Conservation (phyloP, 1,140 invertebrate genomes). For the Copidosoma floridanum region DNA sequence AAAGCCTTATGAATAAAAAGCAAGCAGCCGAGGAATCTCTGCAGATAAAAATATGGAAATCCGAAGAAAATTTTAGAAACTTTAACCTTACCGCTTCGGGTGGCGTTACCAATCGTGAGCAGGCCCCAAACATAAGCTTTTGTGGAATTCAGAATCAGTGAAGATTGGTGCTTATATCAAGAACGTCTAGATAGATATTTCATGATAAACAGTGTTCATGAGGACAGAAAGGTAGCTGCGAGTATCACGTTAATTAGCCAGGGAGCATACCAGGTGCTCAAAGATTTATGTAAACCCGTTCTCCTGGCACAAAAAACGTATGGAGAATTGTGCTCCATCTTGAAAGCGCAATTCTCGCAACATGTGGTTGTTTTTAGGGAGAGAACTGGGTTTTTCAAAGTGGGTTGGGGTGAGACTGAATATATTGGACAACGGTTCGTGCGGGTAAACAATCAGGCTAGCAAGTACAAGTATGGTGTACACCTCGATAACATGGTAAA, state of each 20-base stretch:
- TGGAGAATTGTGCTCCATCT: constrained; percentile 25
- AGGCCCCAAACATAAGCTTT: too few relatives aligned
- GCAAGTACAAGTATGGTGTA: constrained; percentile 26
- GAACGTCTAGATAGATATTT: too few relatives aligned
- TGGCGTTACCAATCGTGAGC: too few relatives aligned
- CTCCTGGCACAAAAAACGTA: constrained; percentile 22
- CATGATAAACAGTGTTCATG: constrained; percentile 22
- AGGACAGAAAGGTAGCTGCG: constrained; percentile 25
- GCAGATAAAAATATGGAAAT: too few relatives aligned
- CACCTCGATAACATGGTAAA: constrained; percentile 31
- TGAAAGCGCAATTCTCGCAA: constrained; percentile 29
- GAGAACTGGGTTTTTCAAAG: constrained; percentile 26
- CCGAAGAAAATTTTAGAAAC: too few relatives aligned
- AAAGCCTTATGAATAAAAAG: too few relatives aligned
- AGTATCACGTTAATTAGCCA: constrained; percentile 29
- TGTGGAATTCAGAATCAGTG: constrained; percentile 24
- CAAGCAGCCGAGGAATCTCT: too few relatives aligned
- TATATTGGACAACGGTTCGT: constrained; percentile 27
- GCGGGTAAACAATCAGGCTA: constrained; percentile 22
- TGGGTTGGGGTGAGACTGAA: constrained; percentile 22
- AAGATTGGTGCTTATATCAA: constrained; percentile 31
- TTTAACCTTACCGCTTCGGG: too few relatives aligned
- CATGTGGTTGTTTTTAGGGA: constrained; percentile 26
- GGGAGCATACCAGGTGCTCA: constrained; percentile 27
- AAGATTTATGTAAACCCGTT: constrained; percentile 29